phyloP scores from a whole-genome alignment of 2,113 vertebrate species.

The Hypocryptadius cinnamomeus region DNA sequence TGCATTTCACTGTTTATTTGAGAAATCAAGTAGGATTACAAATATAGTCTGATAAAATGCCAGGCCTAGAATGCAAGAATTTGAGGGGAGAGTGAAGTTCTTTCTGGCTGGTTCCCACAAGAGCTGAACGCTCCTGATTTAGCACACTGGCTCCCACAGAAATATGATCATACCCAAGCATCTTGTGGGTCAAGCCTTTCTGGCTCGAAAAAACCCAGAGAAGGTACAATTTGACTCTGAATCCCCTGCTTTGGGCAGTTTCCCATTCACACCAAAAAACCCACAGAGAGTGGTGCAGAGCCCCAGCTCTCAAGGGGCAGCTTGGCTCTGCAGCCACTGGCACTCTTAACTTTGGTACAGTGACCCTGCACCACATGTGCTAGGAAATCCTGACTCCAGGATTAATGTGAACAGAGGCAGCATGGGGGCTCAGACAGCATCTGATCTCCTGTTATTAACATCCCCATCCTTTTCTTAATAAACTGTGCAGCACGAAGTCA shows the following conservation, averaged over 20 bases:
- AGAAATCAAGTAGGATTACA: neutral
- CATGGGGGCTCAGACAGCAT: neutral
- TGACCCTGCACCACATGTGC: fast-evolving
- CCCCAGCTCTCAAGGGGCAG: neutral
- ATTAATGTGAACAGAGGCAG: neutral
- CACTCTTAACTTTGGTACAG: fast-evolving
- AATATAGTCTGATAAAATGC: neutral
- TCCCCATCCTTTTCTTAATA: neutral
- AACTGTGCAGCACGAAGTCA: neutral
- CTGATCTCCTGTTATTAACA: neutral
- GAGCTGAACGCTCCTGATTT: neutral
- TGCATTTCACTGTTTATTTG: neutral
- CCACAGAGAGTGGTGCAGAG: neutral
- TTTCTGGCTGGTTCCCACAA: neutral
- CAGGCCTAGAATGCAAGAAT: neutral
- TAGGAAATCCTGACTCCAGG: neutral
- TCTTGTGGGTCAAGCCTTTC: neutral
- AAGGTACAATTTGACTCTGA: neutral
- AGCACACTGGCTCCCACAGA: neutral
- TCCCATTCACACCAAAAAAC: neutral
- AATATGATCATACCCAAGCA: neutral
- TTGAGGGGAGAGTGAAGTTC: neutral
- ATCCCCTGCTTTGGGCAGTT: neutral
- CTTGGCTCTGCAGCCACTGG: neutral
- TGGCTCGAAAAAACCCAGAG: neutral